Evolutionary conservation across 37 sponge, comb jelly and placozoan genomes (phyloP).

Genomic region (Lycopodina hypogea): DNA sequence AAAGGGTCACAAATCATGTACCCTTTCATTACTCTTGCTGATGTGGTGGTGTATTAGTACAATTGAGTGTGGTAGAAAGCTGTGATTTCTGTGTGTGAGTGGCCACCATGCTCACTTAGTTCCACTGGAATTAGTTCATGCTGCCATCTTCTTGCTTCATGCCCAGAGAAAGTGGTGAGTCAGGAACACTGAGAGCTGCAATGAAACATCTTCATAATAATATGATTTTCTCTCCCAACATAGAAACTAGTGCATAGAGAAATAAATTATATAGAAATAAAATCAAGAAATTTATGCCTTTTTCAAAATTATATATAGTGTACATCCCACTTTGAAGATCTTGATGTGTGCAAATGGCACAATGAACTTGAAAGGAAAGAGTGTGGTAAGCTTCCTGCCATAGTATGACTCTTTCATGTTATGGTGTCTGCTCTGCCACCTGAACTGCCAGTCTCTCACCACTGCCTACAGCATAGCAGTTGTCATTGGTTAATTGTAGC

Average conservation of each 20-base stretch:
- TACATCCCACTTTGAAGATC: conserved; percentile 89
- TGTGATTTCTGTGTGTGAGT: no score
- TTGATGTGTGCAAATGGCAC: conserved; percentile 78
- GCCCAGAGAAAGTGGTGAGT: conserved; percentile 76
- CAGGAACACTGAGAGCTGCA: conserved; percentile 71
- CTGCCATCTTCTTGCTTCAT: conserved; percentile 70
- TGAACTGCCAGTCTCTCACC: conserved; percentile 54
- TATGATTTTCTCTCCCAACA: no score
- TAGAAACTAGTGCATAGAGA: no score
- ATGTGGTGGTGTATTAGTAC: no score
- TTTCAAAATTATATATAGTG: no score
- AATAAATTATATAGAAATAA: no score
- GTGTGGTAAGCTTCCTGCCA: conserved; percentile 59
- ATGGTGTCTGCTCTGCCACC: conserved; percentile 49
- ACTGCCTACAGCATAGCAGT: conserved; percentile 51
- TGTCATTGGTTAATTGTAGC: no score
- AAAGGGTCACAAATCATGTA: no score
- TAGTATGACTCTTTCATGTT: conserved; percentile 83
- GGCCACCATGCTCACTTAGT: conserved; percentile 40
- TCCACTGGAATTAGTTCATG: conserved; percentile 62
- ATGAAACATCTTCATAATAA: no score
- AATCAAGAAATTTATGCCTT: no score
- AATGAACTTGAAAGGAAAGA: conserved; percentile 83
- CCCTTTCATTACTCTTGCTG: no score
- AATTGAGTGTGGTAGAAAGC: no score